Conservation (phyloP, 2,797 vertebrate genomes). For the Triplophysa yarkandensis region DNA sequence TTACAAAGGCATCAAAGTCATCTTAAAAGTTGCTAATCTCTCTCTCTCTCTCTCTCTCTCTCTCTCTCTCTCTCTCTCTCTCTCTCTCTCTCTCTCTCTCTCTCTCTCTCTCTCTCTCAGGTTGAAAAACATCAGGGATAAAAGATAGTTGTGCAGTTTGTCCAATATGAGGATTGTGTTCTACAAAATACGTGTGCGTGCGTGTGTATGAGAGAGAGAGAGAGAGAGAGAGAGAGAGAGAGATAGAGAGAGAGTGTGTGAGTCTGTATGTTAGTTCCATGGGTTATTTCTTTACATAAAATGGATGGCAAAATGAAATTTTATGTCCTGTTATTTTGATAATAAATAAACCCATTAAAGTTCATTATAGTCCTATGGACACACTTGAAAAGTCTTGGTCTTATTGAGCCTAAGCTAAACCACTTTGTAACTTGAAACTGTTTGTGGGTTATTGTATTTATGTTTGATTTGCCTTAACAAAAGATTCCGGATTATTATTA, state of each 20-base stretch:
- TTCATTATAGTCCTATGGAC: no score
- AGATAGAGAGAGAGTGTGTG: no score
- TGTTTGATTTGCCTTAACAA: no score
- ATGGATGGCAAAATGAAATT: not conserved
- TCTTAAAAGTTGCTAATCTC: not conserved
- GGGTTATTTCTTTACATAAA: not conserved
- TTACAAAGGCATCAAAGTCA: not conserved
- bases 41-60: constrained; percentile 18
- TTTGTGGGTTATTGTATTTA: no score
- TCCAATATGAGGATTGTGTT: constrained; percentile 67
- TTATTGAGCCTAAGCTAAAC: no score
- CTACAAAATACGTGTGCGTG: not conserved
- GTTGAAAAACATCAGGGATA: constrained; percentile 66
- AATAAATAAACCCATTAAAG: no score
- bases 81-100: constrained; percentile 4
- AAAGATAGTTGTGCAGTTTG: constrained; percentile 43
- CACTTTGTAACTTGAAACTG: no score
- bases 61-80: constrained; percentile 25
- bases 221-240: no score
- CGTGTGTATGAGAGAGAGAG: no score
- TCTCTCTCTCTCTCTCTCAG: constrained; percentile 54
- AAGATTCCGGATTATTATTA: no score
- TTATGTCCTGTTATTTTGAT: no score
- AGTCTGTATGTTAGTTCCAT: not conserved
- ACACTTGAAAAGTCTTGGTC: no score